These are phyloP conservation scores for Aphis craccivora DNA, from an alignment of 1,140 invertebrate genomes.

Conservation along the genomic window DNA sequence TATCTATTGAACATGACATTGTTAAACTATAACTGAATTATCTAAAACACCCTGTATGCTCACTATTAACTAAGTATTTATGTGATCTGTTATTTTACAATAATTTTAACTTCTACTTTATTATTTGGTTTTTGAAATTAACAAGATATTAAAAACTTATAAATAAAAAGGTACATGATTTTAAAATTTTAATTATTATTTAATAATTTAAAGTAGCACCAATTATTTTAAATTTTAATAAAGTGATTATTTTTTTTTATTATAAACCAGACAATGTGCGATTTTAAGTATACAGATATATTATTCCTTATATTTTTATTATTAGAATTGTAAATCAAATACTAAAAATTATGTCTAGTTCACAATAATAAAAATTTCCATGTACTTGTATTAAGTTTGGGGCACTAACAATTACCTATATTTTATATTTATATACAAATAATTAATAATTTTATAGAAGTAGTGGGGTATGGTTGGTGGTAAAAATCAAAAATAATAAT, in stretches of 20 bases:
- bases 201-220: slow-evolving; percentile 23
- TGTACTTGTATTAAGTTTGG: not conserved
- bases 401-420: not conserved
- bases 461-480: not conserved
- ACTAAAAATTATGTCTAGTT: not conserved
- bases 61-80: not conserved
- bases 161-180: not conserved
- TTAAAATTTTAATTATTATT: not conserved
- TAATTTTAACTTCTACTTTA: not conserved
- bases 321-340: not conserved
- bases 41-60: slow-evolving; percentile 39
- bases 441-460: not conserved
- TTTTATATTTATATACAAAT: not conserved
- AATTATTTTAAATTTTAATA: not conserved
- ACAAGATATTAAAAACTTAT: not conserved
- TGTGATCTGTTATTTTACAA: not conserved
- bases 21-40: not conserved
- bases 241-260: not conserved
- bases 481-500: not conserved
- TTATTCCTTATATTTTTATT: not conserved
- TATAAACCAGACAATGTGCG: not conserved
- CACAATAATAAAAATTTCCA: not conserved
- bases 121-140: too few species aligned
- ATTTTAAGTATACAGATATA: not conserved
- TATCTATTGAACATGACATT: not conserved